Percentiles rank a stretch among this genome's conserved stretches.
Conservation (phyloP, 2,113 vertebrate species). For the Plectropomus leopardus region DNA sequence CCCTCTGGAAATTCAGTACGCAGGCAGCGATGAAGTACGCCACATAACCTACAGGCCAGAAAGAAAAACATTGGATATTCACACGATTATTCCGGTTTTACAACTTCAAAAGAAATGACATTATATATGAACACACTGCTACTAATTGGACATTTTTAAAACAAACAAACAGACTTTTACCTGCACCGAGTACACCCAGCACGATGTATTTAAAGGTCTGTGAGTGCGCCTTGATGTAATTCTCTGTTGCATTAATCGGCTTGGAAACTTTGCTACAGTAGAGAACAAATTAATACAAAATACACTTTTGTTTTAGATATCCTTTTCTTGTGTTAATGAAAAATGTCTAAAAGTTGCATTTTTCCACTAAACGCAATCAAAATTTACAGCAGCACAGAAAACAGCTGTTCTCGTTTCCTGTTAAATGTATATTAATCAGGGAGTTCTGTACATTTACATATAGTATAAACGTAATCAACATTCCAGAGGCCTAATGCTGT, state of each 20-base stretch:
- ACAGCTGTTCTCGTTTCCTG: not conserved
- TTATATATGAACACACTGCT: not conserved
- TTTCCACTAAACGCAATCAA: not conserved
- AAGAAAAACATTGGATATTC: not conserved
- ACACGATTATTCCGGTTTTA: not conserved
- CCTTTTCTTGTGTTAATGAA: not conserved
- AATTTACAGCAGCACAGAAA: not conserved
- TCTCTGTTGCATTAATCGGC: slow-evolving; percentile 76
- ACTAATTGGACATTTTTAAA: not conserved
- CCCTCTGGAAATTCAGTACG: slow-evolving; percentile 89
- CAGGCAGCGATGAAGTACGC: slow-evolving; percentile 92
- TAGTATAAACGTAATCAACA: not conserved
- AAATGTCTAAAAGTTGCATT: not conserved
- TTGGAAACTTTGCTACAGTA: slow-evolving; percentile 73
- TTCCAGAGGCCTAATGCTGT: not conserved
- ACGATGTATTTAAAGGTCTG: slow-evolving; percentile 76
- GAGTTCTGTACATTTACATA: not conserved
- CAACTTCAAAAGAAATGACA: not conserved
- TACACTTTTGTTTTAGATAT: not conserved
- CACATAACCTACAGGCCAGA: slow-evolving; percentile 85
- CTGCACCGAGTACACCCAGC: slow-evolving; percentile 80
- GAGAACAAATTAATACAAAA: slow-evolving; percentile 43
- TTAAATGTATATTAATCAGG: not conserved
- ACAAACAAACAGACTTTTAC: slow-evolving; percentile 64
- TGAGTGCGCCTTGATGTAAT: slow-evolving; percentile 78